Evolutionary conservation across 1,140 invertebrate species (phyloP).

Genomic region (Yoshiicerus persimilis): DNA sequence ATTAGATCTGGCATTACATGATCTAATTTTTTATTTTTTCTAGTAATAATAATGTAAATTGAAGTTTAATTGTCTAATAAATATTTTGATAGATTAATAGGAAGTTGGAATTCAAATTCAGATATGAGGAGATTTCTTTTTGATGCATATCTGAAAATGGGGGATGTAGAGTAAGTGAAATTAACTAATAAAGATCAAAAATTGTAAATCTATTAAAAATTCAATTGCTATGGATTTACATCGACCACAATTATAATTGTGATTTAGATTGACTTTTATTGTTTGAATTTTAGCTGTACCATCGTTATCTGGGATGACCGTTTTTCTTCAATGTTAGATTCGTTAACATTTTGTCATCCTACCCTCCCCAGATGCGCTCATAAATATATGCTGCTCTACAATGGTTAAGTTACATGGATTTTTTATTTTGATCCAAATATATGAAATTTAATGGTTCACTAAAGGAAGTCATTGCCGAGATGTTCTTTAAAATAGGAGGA

Average conservation of each 20-base stretch:
- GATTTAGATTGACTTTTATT: background rate
- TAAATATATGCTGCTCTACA: conserved; percentile 28
- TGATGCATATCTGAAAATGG: conserved; percentile 30
- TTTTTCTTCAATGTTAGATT: conserved; percentile 4
- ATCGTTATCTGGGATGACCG: conserved; percentile 33
- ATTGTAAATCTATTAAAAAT: no score
- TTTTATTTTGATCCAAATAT: background rate
- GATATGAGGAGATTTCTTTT: conserved; percentile 37
- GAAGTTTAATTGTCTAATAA: no score
- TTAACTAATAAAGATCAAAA: background rate
- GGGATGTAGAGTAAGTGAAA: background rate
- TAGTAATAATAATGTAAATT: no score
- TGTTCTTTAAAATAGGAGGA: background rate
- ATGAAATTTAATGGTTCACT: background rate
- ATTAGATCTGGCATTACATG: no score
- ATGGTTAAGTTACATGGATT: background rate
- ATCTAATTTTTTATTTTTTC: no score
- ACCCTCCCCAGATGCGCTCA: background rate
- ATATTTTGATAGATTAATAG: conserved; percentile 2
- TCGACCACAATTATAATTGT: background rate
- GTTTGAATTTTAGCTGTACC: conserved; percentile 17
- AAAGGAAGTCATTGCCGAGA: background rate
- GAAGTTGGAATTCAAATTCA: background rate
- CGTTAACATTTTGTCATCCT: conserved; percentile 21
- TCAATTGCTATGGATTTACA: background rate